These are phyloP conservation scores for Pavo muticus DNA, from an alignment of 2,113 vertebrate genomes.

Conservation along the genomic window DNA sequence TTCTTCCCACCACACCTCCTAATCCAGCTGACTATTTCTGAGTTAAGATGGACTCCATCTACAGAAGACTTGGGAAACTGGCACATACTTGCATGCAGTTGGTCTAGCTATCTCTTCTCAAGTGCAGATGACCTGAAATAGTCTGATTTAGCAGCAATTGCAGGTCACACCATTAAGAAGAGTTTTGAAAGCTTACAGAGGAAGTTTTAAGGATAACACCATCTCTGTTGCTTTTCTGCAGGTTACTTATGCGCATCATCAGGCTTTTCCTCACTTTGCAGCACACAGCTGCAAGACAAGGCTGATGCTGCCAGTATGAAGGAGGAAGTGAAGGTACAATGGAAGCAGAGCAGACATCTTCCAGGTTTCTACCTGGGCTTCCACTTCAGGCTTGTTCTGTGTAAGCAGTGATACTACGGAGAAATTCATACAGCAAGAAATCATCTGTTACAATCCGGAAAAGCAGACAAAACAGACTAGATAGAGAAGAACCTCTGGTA, in stretches of 20 bases:
- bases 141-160: background rate
- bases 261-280: background rate
- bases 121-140: background rate
- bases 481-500: background rate
- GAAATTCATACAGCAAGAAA: background rate
- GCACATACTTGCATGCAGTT: background rate
- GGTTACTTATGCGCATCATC: background rate
- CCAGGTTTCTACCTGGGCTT: background rate
- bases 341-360: background rate
- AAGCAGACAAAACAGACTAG: background rate
- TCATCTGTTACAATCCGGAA: background rate
- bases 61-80: background rate
- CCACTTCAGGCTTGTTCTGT: background rate
- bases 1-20: background rate
- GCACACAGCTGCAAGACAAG: background rate
- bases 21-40: background rate
- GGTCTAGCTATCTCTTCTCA: background rate
- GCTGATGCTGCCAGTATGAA: rapidly evolving
- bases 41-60: background rate
- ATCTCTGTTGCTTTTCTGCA: rapidly evolving
- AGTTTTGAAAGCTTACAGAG: background rate
- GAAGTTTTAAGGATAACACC: background rate
- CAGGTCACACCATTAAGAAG: background rate
- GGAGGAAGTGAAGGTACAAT: background rate
- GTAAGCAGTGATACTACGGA: background rate